A percentile compares a stretch with the other conserved stretches of the same genome.
These are phyloP conservation scores for Drosophila neotestacea DNA, from an alignment of 2,888 invertebrate species.

Conservation along the genomic window DNA sequence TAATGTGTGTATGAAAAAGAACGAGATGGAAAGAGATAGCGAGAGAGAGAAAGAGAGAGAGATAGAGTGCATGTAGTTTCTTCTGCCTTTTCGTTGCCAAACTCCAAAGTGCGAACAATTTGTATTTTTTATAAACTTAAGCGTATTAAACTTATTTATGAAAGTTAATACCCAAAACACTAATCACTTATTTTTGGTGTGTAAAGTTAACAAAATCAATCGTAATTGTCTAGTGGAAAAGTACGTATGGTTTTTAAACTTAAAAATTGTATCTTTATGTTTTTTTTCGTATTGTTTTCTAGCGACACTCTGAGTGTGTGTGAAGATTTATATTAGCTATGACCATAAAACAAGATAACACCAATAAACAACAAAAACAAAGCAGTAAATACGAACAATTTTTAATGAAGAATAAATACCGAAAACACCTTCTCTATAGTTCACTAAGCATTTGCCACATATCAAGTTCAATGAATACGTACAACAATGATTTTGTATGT, in stretches of 20 bases:
- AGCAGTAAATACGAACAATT: not conserved
- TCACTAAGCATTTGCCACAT: slow-evolving; percentile 54
- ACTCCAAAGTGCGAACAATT: slow-evolving; percentile 46
- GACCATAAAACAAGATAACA: slow-evolving; percentile 26
- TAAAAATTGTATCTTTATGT: not conserved
- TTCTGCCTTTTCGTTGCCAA: slow-evolving; percentile 61
- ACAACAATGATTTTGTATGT: slow-evolving; percentile 34
- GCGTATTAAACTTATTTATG: slow-evolving; percentile 22
- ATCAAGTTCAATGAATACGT: slow-evolving; percentile 30
- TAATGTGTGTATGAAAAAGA: slow-evolving; percentile 2
- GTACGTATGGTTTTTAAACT: not conserved
- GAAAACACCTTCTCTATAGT: slow-evolving; percentile 7
- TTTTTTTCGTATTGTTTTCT: not conserved
- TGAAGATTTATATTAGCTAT: not conserved
- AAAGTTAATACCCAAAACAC: slow-evolving; percentile 1
- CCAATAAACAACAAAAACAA: slow-evolving; percentile 18
- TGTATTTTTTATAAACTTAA: slow-evolving; percentile 45
- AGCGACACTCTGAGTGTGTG: not conserved
- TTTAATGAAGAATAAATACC: not conserved
- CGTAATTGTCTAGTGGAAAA: slow-evolving; percentile 5
- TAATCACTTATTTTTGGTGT: slow-evolving; percentile 1
- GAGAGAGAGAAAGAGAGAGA: slow-evolving; percentile 5
- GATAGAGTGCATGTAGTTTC: slow-evolving; percentile 20
- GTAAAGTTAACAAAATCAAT: slow-evolving; percentile 15
- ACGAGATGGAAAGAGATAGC: not conserved